These are phyloP conservation scores for Drosophila paracracens DNA, from an alignment of 2,888 invertebrate species.

Conservation along the genomic window DNA sequence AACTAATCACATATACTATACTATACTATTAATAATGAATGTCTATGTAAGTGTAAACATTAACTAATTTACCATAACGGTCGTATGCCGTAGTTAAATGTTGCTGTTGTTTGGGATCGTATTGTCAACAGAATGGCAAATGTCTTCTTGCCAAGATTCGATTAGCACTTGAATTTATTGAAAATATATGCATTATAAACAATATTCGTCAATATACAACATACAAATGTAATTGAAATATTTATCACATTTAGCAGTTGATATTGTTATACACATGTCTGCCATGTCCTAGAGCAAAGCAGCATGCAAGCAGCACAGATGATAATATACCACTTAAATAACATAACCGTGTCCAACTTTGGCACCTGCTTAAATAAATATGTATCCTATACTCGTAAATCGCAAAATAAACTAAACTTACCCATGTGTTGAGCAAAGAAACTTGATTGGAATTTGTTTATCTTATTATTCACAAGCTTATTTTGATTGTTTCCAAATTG, in stretches of 20 bases:
- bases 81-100: constrained; percentile 67
- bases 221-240: constrained; percentile 12
- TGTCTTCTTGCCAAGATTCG: constrained; percentile 43
- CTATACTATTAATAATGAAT: constrained; percentile 5
- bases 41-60: constrained; percentile 15
- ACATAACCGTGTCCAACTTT: constrained; percentile 23
- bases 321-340: constrained; percentile 38
- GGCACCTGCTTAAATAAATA: constrained; percentile 21
- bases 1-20: constrained; percentile 9
- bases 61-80: constrained; percentile 36
- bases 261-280: constrained; percentile 37
- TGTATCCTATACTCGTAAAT: constrained; percentile 52
- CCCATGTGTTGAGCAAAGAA: constrained; percentile 49
- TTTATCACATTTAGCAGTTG: constrained; percentile 13
- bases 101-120: constrained; percentile 80
- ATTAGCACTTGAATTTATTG: constrained; percentile 22
- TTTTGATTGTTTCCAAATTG: not conserved
- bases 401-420: constrained; percentile 44
- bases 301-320: constrained; percentile 76
- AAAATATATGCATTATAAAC: constrained; percentile 2
- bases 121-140: constrained; percentile 62
- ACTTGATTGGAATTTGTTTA: not conserved
- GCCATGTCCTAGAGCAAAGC: constrained; percentile 42
- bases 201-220: constrained; percentile 1
- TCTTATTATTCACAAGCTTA: not conserved